Evolutionary conservation across 2,888 invertebrate species (phyloP).

Genomic region (Hyalella azteca): DNA sequence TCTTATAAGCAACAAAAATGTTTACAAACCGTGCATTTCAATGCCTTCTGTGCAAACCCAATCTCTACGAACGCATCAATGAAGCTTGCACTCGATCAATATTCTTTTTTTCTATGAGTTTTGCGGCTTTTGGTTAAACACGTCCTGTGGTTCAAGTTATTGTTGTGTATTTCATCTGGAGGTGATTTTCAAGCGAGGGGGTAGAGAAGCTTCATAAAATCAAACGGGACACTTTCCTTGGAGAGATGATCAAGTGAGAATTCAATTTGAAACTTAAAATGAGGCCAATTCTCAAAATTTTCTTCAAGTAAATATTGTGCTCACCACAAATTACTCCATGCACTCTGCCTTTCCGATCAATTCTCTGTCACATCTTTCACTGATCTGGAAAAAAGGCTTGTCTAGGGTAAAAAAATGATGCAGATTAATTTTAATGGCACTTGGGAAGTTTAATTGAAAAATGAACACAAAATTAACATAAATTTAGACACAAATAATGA

Average conservation of each 20-base stretch:
- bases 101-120: neutral
- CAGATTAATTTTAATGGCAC: conserved; percentile 1
- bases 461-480: neutral
- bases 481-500: neutral
- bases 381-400: conserved; percentile 20
- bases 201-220: too few relatives aligned
- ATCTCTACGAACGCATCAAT: conserved; percentile 8
- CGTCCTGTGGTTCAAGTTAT: too few relatives aligned
- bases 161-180: too few relatives aligned
- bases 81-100: neutral
- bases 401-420: neutral
- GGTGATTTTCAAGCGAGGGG: too few relatives aligned
- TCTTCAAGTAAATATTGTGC: neutral
- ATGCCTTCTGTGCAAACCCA: conserved; percentile 23
- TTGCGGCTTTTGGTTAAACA: too few relatives aligned
- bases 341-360: neutral
- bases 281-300: conserved; percentile 22
- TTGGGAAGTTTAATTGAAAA: neutral
- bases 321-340: conserved; percentile 30
- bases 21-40: conserved; percentile 33
- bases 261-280: conserved; percentile 26
- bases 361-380: conserved; percentile 31
- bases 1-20: conserved; percentile 24
- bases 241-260: conserved; percentile 6
- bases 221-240: neutral